phyloP scores from a whole-genome alignment of 2,888 invertebrate genomes.

The Epistrophe eligans region DNA sequence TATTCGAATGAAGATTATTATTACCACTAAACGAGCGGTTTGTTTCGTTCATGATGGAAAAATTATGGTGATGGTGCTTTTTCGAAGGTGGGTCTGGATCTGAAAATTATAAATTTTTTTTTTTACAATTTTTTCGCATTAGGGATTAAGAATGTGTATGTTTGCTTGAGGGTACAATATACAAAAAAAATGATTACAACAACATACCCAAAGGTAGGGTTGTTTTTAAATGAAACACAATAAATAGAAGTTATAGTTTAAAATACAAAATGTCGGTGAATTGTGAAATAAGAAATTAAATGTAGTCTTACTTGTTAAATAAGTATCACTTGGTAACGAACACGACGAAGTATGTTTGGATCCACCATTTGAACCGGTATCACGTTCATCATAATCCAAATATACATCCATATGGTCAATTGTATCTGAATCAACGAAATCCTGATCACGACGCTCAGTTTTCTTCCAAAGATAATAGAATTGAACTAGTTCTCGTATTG shows the following conservation, averaged over 20 bases:
- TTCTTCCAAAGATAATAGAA: constrained; percentile 99
- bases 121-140: no score
- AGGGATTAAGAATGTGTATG: no score
- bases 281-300: background rate
- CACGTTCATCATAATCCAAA: constrained; percentile 76
- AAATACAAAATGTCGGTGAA: no score
- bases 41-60: constrained; percentile 66
- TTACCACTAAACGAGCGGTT: constrained; percentile 14
- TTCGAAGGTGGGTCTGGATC: constrained; percentile 37
- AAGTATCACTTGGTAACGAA: constrained; percentile 12
- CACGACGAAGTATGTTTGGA: constrained; percentile 75
- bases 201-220: no score
- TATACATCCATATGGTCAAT: constrained; percentile 83
- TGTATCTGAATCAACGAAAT: constrained; percentile 81
- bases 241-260: no score
- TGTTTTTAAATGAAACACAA: no score
- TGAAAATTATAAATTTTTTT: constrained; percentile 12
- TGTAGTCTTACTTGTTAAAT: background rate
- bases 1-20: background rate
- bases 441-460: constrained; percentile 95
- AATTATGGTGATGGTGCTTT: constrained; percentile 42
- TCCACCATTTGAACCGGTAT: constrained; percentile 78
- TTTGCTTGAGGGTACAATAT: no score
- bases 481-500: constrained; percentile 98
- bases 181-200: no score